These are phyloP conservation scores for Ochotona curzoniae DNA, from an alignment of 2,113 vertebrate genomes.

Conservation along the genomic window DNA sequence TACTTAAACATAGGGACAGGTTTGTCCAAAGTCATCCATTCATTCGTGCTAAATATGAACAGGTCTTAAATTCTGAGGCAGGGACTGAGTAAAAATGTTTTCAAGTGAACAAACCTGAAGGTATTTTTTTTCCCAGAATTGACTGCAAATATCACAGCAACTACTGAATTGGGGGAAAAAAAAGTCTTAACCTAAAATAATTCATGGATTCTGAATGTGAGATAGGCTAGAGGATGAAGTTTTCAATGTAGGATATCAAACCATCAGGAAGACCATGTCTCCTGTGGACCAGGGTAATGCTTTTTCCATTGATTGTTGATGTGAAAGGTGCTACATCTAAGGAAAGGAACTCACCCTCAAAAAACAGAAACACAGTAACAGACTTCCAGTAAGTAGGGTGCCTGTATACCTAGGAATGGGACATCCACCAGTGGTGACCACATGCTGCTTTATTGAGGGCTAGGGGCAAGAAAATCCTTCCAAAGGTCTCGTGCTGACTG, in stretches of 20 bases:
- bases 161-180: neutral
- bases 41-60: neutral
- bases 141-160: neutral
- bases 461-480: neutral
- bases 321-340: neutral
- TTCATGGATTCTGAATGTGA: neutral
- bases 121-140: neutral
- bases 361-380: constrained; percentile 8
- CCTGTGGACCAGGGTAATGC: neutral
- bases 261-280: neutral
- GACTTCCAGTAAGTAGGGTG: neutral
- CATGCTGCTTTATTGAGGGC: neutral
- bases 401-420: neutral
- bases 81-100: constrained; percentile 1
- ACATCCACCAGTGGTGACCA: neutral
- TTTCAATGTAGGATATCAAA: neutral
- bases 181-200: constrained; percentile 10
- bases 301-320: neutral
- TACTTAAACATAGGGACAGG: neutral
- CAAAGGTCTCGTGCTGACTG: neutral
- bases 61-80: constrained; percentile 8
- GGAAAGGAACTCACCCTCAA: neutral
- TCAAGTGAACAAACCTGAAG: constrained; percentile 4
- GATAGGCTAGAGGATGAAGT: neutral
- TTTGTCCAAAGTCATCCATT: neutral